Conservation (phyloP, 1,140 invertebrate genomes). For the Phortica variegata region DNA sequence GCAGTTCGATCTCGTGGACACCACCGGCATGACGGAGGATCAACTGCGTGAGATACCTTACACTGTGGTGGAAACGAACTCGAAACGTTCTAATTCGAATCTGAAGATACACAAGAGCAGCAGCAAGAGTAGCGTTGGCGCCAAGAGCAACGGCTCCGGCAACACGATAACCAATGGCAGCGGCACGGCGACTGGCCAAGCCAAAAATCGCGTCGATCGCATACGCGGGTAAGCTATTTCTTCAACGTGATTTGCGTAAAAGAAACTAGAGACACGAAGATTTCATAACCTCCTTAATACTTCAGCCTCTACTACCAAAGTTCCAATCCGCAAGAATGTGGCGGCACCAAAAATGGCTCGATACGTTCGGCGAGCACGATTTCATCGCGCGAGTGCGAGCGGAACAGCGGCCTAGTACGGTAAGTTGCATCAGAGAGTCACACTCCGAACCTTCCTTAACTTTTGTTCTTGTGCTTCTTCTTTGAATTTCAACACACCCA, state of each 20-base stretch:
- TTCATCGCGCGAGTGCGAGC: conserved; percentile 49
- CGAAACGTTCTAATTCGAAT: conserved; percentile 48
- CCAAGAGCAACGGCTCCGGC: conserved; percentile 51
- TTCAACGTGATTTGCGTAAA: too few species aligned
- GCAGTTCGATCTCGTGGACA: conserved; percentile 87
- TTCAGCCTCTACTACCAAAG: conserved; percentile 55
- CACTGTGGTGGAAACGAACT: conserved; percentile 77
- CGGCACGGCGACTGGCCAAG: conserved; percentile 38
- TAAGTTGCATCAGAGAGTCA: conserved; percentile 14
- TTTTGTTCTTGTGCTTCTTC: neutral
- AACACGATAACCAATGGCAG: conserved; percentile 51
- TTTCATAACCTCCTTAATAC: conserved; percentile 13
- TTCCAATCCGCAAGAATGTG: conserved; percentile 44
- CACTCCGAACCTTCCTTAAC: neutral
- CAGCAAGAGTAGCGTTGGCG: conserved; percentile 51
- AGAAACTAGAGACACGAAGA: neutral
- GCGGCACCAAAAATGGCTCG: conserved; percentile 45
- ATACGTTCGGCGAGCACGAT: conserved; percentile 55
- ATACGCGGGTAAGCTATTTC: conserved; percentile 43
- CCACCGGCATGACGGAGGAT: conserved; percentile 82
- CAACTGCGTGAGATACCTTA: conserved; percentile 90
- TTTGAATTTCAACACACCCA: neutral
- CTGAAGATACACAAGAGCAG: conserved; percentile 56
- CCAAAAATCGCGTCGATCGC: conserved; percentile 50
- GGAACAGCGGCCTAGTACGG: conserved; percentile 47